These are phyloP conservation scores for Sympetrum striolatum DNA, from an alignment of 2,888 invertebrate species.

Conservation along the genomic window DNA sequence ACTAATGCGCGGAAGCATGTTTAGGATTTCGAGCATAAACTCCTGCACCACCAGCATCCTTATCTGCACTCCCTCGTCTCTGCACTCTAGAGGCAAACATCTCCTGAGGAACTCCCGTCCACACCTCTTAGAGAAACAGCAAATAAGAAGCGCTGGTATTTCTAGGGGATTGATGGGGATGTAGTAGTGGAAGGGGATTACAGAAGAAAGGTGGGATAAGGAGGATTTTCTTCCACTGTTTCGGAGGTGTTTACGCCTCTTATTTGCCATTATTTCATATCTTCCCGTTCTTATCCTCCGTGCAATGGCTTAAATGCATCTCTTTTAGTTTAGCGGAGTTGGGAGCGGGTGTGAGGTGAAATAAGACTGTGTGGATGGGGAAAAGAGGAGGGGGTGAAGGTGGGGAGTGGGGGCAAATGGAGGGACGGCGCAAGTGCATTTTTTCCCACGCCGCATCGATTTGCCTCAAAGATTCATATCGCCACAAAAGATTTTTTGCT, in stretches of 20 bases:
- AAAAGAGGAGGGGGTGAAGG: neutral
- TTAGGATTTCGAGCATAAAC: neutral
- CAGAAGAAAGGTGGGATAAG: neutral
- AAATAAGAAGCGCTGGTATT: neutral
- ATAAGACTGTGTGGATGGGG: neutral
- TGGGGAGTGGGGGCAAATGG: neutral
- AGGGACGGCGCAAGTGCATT: neutral
- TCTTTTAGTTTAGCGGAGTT: too few relatives aligned
- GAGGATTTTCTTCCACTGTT: neutral
- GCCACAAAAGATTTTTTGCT: neutral
- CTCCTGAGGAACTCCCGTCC: neutral
- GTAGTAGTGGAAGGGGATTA: neutral
- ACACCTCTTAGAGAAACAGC: neutral
- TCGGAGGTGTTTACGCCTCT: too few relatives aligned
- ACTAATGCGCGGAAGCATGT: neutral
- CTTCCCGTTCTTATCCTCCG: too few relatives aligned
- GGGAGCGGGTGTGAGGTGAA: too few relatives aligned
- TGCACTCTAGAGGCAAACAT: neutral
- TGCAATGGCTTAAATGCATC: too few relatives aligned
- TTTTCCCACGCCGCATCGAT: neutral
- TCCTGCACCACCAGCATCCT: neutral
- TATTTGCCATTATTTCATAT: too few relatives aligned
- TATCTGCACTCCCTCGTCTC: neutral
- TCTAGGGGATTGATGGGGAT: neutral
- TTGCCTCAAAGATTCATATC: neutral